Base-by-base conservation (phyloP, 2,888 invertebrate genomes). In the Dolichopus griseipennis region DNA sequence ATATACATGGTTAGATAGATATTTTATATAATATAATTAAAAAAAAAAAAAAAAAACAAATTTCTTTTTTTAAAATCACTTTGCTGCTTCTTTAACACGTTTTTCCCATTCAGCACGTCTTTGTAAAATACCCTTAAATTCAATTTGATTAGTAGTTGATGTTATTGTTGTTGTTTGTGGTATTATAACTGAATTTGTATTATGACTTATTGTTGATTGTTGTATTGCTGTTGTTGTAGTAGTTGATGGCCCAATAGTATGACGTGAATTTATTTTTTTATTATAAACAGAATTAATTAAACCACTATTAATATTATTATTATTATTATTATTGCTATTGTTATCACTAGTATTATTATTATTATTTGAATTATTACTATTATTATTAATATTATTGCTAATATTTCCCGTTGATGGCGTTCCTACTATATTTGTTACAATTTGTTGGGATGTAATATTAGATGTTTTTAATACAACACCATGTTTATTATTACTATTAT, bases 51-150 rank as follows among this genome's bases (percentile, higher is more conserved):
- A 18, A 18, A 52, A 18, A 18, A 61, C 2, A 61, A 20, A 7
- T 18, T 61, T 7, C 15, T 20, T 18, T 61, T 22, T 62, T 21
- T 22, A 62, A 12, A 62, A 62, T 73, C 75, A 80, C 68, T 80
- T 80, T 61, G 79, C 75, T 68, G 81, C 88, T 80, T 88, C 88
- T 80, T 90, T 89, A 61, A 90, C 89, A 73, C 90, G 83, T 74
- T 89, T 85, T 78, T 91, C 91, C 91, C 91, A 91, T 76, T 90
- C 89, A 8, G 90, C 90, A 69, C 88, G 84, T 76, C 90, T 85
- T 76, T 90, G 90, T 77, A 88, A 85, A 72, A 91, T 90, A 70
- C 90, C 88, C 76, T 90, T 90, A 75, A 89, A 88, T 68, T 81
- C 81, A 64, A 76, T 75, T 33, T 72, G 71, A 18, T 68, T 67